Evolutionary conservation across 1,140 invertebrate species (phyloP).

Genomic region (Potamilus streckersoni): DNA sequence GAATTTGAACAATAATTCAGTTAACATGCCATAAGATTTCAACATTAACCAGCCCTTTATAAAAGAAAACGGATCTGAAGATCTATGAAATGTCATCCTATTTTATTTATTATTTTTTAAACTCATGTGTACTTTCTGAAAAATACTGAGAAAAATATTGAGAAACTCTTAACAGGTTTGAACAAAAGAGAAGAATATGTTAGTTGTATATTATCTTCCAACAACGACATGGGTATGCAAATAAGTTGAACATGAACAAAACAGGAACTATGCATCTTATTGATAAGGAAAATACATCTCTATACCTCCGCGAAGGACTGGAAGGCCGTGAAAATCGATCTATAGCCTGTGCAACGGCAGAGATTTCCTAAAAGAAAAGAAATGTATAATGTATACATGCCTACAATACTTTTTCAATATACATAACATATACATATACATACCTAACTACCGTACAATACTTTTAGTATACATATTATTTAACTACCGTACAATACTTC

Average conservation of each 20-base stretch:
- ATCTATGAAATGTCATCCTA: not conserved
- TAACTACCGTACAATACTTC: too few relatives aligned
- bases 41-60: not conserved
- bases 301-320: conserved; percentile 51
- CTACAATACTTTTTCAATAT: too few relatives aligned
- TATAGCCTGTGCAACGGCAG: conserved; percentile 67
- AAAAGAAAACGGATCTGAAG: not conserved
- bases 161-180: too few relatives aligned
- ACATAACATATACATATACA: too few relatives aligned
- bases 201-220: not conserved
- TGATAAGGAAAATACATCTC: not conserved
- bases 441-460: too few relatives aligned
- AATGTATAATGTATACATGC: not conserved
- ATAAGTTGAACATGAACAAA: too few relatives aligned
- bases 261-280: not conserved
- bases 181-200: not conserved
- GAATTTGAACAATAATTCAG: not conserved
- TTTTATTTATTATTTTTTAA: too few relatives aligned
- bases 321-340: conserved; percentile 64
- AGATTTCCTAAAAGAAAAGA: conserved; percentile 54
- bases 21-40: not conserved
- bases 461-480: too few relatives aligned
- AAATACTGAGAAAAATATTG: too few relatives aligned
- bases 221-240: not conserved
- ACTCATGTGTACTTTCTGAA: too few relatives aligned